These are phyloP conservation scores for Siphlonurus alternatus DNA, from an alignment of 2,888 invertebrate genomes.

Conservation along the genomic window DNA sequence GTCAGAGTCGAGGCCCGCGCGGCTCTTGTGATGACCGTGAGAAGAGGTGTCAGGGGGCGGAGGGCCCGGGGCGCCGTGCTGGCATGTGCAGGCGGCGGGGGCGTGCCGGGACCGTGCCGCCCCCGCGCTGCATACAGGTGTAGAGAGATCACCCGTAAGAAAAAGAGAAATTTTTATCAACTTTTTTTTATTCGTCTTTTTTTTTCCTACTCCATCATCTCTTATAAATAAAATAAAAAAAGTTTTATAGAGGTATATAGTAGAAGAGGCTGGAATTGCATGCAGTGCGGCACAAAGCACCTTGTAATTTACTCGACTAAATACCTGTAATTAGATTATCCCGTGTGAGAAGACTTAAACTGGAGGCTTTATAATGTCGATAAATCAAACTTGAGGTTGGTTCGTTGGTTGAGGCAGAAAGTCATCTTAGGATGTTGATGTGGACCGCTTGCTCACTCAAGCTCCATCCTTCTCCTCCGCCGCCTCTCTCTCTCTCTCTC, in stretches of 20 bases:
- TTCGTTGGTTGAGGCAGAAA: neutral
- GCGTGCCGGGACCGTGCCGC: neutral
- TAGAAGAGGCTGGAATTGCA: neutral
- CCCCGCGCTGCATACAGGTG: neutral
- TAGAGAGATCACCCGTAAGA: neutral
- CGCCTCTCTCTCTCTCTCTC: neutral
- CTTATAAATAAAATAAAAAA: neutral
- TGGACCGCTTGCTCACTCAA: neutral
- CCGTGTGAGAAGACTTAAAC: neutral
- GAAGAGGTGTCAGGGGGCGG: neutral
- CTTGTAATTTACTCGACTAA: constrained; percentile 2
- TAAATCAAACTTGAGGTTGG: neutral
- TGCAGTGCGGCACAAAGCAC: neutral
- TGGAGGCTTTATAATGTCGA: neutral
- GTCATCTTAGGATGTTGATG: neutral
- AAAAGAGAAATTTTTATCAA: neutral
- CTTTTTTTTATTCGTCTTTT: neutral
- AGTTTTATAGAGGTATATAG: neutral
- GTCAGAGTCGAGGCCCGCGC: neutral
- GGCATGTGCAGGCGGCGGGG: neutral
- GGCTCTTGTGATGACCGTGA: neutral
- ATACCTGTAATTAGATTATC: constrained; percentile 3
- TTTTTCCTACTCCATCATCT: neutral
- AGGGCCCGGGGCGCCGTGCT: neutral
- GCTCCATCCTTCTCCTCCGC: neutral